Base-by-base conservation (phyloP, 2,113 vertebrate species). In the Blennius ocellaris region DNA sequence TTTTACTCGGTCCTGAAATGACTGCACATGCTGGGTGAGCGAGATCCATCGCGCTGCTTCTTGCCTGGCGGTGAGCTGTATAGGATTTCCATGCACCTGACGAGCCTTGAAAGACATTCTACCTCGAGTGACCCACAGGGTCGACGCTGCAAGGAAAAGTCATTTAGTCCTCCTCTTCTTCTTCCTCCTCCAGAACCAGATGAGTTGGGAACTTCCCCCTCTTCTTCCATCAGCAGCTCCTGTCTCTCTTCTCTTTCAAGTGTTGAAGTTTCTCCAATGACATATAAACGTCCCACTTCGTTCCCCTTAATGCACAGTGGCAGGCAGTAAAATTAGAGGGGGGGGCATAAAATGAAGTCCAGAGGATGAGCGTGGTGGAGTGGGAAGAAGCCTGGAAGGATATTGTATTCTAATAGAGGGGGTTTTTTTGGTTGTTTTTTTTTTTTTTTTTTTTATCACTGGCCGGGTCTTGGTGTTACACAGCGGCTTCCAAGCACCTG, bases 171-270 rank as follows among this genome's bases (percentile, higher is more conserved):
- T 30, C 21, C 21, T 30, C 21, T 4, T 30, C 21, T 4, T 30
- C 21, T 30, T 75, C 61, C 52, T 69, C 75, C 37, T 58, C 73
- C 78, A 68, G 67, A 82, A 63, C 65, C 63, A 84, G 85, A 90
- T 80, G 67, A 83, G 69, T 82, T 48, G 72, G 89, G 84, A 84
- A 89, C 83, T 83, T 89, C 85, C 83, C 76, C 69, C 50, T 67
- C 66, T 50, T 77, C 78, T 52, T 87, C 70, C 73, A 72, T 65
- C 82, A 75, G 67, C 44, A 6, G 71, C 76, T 83, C 79, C 78
- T 39, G 73, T 83, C 77, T 63, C 70, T 76, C 63, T 79, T 38
- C 60, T 78, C 7, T 66, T 69, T 75, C 73, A 11, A 30, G 39
- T 47, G 81, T 73, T 89, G 83, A 89, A 56, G 54, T 88, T 90